phyloP scores from a whole-genome alignment of 2,797 vertebrate genomes.

The Taenioides sp. region DNA sequence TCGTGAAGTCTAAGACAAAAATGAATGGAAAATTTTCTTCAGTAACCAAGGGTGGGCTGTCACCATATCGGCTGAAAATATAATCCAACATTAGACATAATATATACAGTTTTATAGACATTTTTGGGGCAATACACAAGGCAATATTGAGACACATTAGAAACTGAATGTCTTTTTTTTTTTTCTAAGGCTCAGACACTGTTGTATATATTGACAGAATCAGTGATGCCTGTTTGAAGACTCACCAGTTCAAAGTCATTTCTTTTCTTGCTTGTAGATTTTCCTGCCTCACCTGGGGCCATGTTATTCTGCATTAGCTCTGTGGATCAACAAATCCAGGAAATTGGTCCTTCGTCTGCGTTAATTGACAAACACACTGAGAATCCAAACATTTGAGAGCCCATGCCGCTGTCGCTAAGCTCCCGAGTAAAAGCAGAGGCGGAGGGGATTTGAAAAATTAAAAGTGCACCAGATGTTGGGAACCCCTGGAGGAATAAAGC shows the following conservation, averaged over 20 bases:
- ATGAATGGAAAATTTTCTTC: too few species aligned
- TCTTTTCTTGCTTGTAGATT: not conserved
- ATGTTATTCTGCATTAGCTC: not conserved
- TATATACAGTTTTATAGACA: not conserved
- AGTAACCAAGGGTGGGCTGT: too few species aligned
- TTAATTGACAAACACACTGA: constrained; percentile 17
- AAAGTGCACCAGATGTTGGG: constrained; percentile 67
- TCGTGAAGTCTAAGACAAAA: too few species aligned
- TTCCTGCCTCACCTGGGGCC: not conserved
- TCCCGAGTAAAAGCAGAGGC: constrained; percentile 26
- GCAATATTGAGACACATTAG: too few species aligned
- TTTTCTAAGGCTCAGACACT: not conserved
- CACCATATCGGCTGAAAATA: not conserved
- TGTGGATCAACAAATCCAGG: constrained; percentile 13
- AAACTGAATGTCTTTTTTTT: not conserved
- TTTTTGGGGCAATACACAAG: not conserved
- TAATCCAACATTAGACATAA: not conserved
- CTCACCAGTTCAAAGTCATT: not conserved
- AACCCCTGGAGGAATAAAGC: constrained; percentile 68
- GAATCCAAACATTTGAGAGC: constrained; percentile 10
- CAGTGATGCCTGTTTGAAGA: not conserved
- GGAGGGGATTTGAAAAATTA: constrained; percentile 51
- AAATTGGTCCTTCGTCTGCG: not conserved
- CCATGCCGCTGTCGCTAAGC: constrained; percentile 14
- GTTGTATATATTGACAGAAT: not conserved